Evolutionary conservation across 2,113 vertebrate genomes (phyloP), one percentile per base, ranked within the genome.

Genomic region (Athene noctua): DNA sequence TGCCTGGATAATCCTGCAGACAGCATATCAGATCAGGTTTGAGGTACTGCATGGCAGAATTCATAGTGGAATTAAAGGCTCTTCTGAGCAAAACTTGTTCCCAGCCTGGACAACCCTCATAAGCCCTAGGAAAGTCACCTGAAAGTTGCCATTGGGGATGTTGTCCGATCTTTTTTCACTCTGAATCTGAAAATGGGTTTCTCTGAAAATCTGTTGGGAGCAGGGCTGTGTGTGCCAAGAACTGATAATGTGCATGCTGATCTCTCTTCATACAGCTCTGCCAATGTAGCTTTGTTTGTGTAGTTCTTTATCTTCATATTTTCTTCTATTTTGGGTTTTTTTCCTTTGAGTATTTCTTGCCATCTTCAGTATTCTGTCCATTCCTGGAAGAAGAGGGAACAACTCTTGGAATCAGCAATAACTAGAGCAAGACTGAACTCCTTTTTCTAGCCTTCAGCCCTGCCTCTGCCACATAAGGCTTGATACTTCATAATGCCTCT

Each of bases 1-100:
- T 86, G 89, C 72, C 71, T 88, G 83, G 75, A 59, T 92, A 90
- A 96, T 91, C 74, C 87, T 87, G 47, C 66, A 89, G 78, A 54
- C 80, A 80, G 51, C 9, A 3, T 79, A 90, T 90, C 66, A 63
- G 54, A 51, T 68, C 62, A 74, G 47, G 71, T 80, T 44, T 58
- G 84, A 95, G 74, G 73, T 77, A 25, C 51, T 88, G 26, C 0
- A 0, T 78, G 65, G 52, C 57, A 87, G 66, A 75, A 87, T 72
- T 86, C 25, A 6, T 11, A 52, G 38, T 23, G 17, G 77, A 92
- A 87, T 87, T 91, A 82, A 89, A 86, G 47, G 25, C 65, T 89
- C 14, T 57, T 91, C 65, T 65, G 40, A 75, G 25, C 16, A 84
- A 80, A 84, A 72, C 36, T 61, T 52, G 19, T 72, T 92, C 58